Evolutionary conservation across 1,140 invertebrate genomes (phyloP), one percentile per base, ranked within the genome.

Genomic region (Pseudomyrmex sp.): DNA sequence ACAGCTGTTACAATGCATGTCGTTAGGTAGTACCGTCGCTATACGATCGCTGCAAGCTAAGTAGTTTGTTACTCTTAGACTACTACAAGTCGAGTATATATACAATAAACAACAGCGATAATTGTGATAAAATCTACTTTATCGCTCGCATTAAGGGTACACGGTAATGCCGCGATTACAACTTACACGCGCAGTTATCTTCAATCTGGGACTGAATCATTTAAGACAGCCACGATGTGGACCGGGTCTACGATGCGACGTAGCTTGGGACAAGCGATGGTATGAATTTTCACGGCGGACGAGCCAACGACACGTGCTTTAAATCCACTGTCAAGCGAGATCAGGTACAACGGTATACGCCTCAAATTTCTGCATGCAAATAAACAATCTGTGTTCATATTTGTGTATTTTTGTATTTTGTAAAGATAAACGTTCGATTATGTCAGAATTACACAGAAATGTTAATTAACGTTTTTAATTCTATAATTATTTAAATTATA

Each of bases 71-170:
- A 83, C 77, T 76, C 80, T 61, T 72, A 61, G 72, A n/a, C 58
- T 69, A 15, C 58, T 69, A 48, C 80, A 44, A 56, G 58, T 59
- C 23, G n/a, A 54, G 73, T 63, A 35, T 35, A 35, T 35, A 35
- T 35, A 35, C 35, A 85, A 85, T 77, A 83, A 85, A 83, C 82
- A 85, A 83, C 82, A 48, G 68, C 58, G 80, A 85, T 85, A 85
- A 85, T 85, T 85, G 80, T 77, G 80, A 85, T 85, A 85, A 85
- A 76, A 83, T 85, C 82, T 83, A 85, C 70, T 85, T 85, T 83
- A 85, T 83, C 63, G 84, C 44, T 59, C 62, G 70, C 84, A 85
- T 83, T 82, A 73, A 82, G 69, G 61, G 61, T 85, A 82, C 80
- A 73, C 77, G 66, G 68, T 85, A 82, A 85, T 73, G 62, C 61